These are phyloP conservation scores for Anableps anableps DNA, from an alignment of 2,797 vertebrate genomes.

Conservation along the genomic window DNA sequence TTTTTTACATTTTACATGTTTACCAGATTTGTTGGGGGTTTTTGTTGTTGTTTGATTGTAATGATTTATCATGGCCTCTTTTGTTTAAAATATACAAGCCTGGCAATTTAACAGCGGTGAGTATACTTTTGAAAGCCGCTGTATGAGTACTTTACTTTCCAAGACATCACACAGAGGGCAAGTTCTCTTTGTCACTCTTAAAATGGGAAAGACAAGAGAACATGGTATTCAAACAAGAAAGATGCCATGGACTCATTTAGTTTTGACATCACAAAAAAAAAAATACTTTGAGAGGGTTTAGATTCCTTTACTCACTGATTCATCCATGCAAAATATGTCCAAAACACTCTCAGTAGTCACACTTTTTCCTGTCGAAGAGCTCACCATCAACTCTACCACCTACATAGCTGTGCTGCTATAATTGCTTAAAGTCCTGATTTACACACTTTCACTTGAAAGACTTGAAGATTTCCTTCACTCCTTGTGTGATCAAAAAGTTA, in stretches of 20 bases:
- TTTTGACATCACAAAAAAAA: too few species aligned
- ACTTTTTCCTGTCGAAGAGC: background rate
- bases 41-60: too few species aligned
- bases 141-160: too few species aligned
- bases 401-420: background rate
- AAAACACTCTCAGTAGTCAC: background rate
- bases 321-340: background rate
- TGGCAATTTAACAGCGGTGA: too few species aligned
- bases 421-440: background rate
- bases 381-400: background rate
- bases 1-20: too few species aligned
- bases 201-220: background rate
- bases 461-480: background rate
- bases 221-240: background rate
- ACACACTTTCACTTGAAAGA: background rate
- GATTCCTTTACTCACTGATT: background rate
- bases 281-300: background rate
- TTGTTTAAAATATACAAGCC: too few species aligned
- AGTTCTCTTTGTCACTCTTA: background rate
- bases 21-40: too few species aligned
- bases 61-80: too few species aligned
- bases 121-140: too few species aligned
- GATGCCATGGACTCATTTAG: background rate
- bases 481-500: background rate
- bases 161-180: too few species aligned